phyloP scores from a whole-genome alignment of 2,113 vertebrate species.

The Sylvietta virens region DNA sequence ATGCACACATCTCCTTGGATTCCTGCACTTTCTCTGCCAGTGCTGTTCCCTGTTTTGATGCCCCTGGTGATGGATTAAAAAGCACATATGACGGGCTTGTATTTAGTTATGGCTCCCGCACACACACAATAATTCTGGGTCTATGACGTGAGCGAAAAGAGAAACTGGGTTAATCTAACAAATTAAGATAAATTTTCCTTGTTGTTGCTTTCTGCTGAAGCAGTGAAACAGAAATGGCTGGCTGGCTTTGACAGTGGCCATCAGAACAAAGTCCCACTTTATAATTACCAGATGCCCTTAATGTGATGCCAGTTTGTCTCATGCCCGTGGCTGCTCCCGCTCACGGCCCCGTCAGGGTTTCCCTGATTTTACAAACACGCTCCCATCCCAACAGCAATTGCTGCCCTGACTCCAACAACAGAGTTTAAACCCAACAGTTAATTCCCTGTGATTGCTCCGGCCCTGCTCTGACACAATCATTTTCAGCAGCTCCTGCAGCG shows the following conservation, averaged over 20 bases:
- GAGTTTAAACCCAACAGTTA: neutral
- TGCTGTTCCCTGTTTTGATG: neutral
- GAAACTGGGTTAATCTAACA: constrained; percentile 45
- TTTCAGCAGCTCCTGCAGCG: constrained; percentile 18
- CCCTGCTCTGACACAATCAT: neutral
- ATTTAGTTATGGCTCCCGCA: constrained; percentile 38
- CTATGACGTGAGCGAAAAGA: neutral
- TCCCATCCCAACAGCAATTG: neutral
- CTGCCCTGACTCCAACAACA: neutral
- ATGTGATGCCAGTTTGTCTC: neutral
- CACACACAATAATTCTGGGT: constrained; percentile 17
- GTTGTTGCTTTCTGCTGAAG: constrained; percentile 10
- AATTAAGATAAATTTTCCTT: constrained; percentile 11
- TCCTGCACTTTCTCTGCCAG: neutral
- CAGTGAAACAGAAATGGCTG: constrained; percentile 20
- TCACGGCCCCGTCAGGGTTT: neutral
- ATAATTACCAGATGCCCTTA: constrained; percentile 1
- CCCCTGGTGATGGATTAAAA: neutral
- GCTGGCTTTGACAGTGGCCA: neutral
- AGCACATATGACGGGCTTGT: neutral
- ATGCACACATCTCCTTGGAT: neutral
- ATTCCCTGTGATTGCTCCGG: neutral
- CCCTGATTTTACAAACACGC: neutral
- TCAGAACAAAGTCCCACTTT: constrained; percentile 30
- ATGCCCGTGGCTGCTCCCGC: neutral